These are phyloP conservation scores for Chloropsis cyanopogon DNA, from an alignment of 2,113 vertebrate species.

Conservation along the genomic window DNA sequence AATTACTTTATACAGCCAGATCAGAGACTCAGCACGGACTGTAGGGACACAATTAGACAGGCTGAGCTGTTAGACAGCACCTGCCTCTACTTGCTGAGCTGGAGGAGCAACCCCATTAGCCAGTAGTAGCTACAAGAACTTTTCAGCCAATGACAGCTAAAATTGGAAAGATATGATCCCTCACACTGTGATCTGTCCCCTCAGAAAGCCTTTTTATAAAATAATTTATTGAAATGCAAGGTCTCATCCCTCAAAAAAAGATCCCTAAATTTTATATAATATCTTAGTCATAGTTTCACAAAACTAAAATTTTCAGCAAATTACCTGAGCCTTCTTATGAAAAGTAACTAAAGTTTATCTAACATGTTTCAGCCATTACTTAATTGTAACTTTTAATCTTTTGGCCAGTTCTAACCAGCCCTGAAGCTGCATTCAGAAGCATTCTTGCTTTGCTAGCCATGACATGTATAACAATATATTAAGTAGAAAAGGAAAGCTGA, in stretches of 20 bases:
- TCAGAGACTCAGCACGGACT: background rate
- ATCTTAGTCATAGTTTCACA: background rate
- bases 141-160: background rate
- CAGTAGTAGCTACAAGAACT: background rate
- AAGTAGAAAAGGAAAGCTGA: background rate
- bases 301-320: background rate
- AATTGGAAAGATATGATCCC: background rate
- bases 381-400: background rate
- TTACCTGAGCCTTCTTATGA: background rate
- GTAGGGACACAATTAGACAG: background rate
- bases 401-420: background rate
- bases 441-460: background rate
- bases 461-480: background rate
- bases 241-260: background rate
- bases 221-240: background rate
- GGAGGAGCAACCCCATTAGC: background rate
- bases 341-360: background rate
- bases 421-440: background rate
- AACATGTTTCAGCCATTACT: background rate
- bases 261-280: background rate
- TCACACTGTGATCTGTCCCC: background rate
- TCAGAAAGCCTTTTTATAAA: background rate
- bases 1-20: background rate
- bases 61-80: background rate
- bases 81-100: background rate